Percentiles rank a stretch among this genome's conserved stretches.
These are phyloP conservation scores for Lagodon rhomboides DNA, from an alignment of 2,797 vertebrate genomes.

Conservation along the genomic window DNA sequence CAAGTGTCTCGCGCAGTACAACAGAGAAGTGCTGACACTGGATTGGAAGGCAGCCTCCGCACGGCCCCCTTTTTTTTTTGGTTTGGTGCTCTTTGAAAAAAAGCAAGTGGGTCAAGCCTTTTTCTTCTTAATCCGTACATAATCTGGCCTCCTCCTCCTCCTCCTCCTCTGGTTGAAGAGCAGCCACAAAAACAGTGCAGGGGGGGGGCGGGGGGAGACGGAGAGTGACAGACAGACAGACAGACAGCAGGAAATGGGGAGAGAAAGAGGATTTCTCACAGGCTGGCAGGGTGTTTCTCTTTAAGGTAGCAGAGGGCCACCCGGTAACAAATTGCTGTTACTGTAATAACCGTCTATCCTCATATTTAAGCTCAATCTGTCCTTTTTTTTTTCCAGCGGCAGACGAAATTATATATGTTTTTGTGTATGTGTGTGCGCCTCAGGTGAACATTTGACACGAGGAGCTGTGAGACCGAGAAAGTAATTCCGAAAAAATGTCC, in stretches of 20 bases:
- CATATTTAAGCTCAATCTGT: constrained; percentile 37
- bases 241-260: background rate
- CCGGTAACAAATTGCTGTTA: constrained; percentile 29
- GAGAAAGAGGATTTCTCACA: constrained; percentile 44
- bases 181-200: constrained; percentile 65
- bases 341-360: constrained; percentile 24
- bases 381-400: background rate
- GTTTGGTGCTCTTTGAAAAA: constrained; percentile 68
- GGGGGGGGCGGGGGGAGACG: constrained; percentile 15
- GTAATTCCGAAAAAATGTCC: constrained; percentile 52
- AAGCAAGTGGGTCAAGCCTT: constrained; percentile 85
- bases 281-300: constrained; percentile 40
- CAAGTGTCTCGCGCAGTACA: constrained; percentile 54
- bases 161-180: constrained; percentile 62
- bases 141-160: constrained; percentile 66
- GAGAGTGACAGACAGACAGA: constrained; percentile 31
- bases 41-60: constrained; percentile 54
- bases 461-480: constrained; percentile 26
- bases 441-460: constrained; percentile 29
- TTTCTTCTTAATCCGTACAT: constrained; percentile 81
- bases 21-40: constrained; percentile 70
- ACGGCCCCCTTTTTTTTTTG: constrained; percentile 47
- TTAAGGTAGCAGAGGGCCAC: constrained; percentile 31
- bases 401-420: constrained; percentile 2
- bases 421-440: background rate